phyloP scores from a whole-genome alignment of 2,113 vertebrate species.

The Corythornis vintsioides region DNA sequence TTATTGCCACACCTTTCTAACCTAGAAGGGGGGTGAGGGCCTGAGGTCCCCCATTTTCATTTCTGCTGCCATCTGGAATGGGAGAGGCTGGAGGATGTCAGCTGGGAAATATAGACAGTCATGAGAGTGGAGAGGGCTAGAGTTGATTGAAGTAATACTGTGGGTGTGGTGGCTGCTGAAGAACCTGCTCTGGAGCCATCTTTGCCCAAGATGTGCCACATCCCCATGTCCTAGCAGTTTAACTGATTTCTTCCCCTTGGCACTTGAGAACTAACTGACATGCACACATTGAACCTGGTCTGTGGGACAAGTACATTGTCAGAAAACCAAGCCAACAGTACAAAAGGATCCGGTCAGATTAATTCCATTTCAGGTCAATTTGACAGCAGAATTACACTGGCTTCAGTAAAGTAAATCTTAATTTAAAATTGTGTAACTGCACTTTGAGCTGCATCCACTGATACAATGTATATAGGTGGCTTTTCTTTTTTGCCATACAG shows the following conservation, averaged over 20 bases:
- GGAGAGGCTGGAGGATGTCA: not conserved
- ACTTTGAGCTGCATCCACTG: not conserved
- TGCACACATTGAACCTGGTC: not conserved
- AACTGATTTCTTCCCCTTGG: not conserved
- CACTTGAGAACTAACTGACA: not conserved
- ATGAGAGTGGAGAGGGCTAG: not conserved
- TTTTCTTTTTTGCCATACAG: not conserved
- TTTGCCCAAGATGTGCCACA: not conserved
- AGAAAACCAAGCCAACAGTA: not conserved
- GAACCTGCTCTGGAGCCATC: not conserved
- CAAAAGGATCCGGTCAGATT: not conserved
- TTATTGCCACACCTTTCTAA: not conserved
- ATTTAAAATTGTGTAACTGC: not conserved
- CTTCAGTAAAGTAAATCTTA: not conserved
- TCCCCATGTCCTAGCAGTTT: fast-evolving
- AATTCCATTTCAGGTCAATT: not conserved
- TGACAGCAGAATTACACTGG: not conserved
- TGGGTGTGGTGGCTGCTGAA: not conserved
- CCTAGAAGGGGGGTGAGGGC: not conserved
- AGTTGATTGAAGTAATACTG: not conserved
- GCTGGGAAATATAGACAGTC: not conserved
- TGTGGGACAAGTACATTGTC: fast-evolving
- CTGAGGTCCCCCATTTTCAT: not conserved
- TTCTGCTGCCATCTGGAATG: not conserved
- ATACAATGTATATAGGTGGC: not conserved